Base-by-base conservation (phyloP, 2,797 vertebrate species). In the Tarsius wallacei region DNA sequence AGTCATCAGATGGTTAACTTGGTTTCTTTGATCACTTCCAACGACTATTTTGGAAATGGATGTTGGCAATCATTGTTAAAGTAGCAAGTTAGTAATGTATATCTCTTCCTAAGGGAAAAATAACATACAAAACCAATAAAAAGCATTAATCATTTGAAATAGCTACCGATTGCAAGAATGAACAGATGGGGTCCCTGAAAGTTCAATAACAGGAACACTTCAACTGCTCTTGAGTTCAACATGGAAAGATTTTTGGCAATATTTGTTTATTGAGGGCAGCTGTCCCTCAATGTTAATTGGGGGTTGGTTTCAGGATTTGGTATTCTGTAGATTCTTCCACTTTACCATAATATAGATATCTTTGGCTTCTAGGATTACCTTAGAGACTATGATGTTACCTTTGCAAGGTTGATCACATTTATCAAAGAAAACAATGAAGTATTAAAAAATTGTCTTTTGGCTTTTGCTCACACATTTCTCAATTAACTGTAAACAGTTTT, bases 1-100 rank as follows among this genome's bases (percentile, higher is more conserved):
- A 88, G 98, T 95, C 78, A 83, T 97, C 97, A 93, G 55, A 90
- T 59, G 51, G 57, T 95, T 97, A 91, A 95, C 68, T 93, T 98
- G 86, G 68, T 95, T 96, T 76, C 93, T 92, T 97, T 87, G 82
- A 19, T 66, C 68, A 92, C 90, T 93, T 98, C 78, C 85, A 94
- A 63, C 89, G 63, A 84, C 81, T 96, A 87, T 77, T 28, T 94
- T 92, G 98, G 96, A 98, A 98, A 97, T 98, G 94, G 97, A 73
- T 93, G 96, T 71, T 90, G 83, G 89, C 82, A 71, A 96, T 97
- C 90, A 87, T 93, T 97, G 87, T 9, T 66, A 87, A 97, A 97
- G 77, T n/a, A 96, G 36, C 36, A 96, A 96, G 88, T 0, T 5
- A 98, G 88, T 31, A 90, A 76, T 93, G 76, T 96, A 91, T 17